Conservation (phyloP, 2,113 vertebrate genomes). For the Bos taurus region DNA sequence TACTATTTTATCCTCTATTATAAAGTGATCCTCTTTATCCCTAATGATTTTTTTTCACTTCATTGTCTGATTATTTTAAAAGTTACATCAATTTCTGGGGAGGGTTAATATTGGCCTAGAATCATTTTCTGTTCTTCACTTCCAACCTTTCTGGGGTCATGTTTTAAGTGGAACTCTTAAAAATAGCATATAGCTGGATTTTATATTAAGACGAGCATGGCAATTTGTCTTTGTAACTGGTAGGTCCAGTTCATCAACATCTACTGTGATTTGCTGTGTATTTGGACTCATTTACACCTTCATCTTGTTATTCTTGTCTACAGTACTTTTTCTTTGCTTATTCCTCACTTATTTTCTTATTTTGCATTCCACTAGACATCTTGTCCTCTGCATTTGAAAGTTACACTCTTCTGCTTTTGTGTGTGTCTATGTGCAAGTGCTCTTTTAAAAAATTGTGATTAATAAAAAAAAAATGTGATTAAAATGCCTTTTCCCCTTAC, state of each 20-base stretch:
- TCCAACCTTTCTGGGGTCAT: background rate
- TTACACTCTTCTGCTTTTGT: background rate
- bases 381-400: background rate
- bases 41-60: background rate
- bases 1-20: background rate
- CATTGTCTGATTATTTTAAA: slow-evolving; percentile 4
- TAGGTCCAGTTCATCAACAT: background rate
- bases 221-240: slow-evolving; percentile 25
- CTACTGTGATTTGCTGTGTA: background rate
- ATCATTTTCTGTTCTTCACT: background rate
- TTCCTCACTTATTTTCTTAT: background rate
- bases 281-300: background rate
- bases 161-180: slow-evolving; percentile 43
- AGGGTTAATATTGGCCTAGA: background rate
- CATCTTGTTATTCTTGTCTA: background rate
- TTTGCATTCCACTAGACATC: background rate
- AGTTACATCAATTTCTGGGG: background rate
- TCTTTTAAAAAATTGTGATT: background rate
- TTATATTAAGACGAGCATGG: slow-evolving; percentile 31
- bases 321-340: background rate
- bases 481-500: background rate
- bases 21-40: background rate
- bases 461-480: background rate
- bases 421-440: background rate
- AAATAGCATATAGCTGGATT: slow-evolving; percentile 33